Conservation (phyloP, 1,140 invertebrate genomes). For the Neelides sp. region DNA sequence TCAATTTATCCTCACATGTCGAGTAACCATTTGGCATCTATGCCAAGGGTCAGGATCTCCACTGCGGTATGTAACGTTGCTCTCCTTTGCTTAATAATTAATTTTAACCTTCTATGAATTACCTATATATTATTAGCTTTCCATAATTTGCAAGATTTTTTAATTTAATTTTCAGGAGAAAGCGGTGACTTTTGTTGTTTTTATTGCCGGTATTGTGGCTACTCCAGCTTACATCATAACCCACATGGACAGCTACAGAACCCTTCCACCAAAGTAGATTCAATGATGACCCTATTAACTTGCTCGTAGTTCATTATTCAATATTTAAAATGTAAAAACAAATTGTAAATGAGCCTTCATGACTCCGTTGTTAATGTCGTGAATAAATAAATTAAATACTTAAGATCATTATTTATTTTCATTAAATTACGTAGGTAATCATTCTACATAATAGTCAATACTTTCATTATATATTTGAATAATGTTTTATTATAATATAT, state of each 20-base stretch:
- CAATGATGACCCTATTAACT: too few relatives aligned
- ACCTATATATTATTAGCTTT: neutral
- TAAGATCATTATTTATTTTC: too few relatives aligned
- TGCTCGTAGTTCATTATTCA: too few relatives aligned
- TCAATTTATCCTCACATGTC: slow-evolving; percentile 19
- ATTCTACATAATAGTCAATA: too few relatives aligned
- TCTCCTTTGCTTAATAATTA: neutral
- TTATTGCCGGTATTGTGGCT: slow-evolving; percentile 13
- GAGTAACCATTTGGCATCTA: slow-evolving; percentile 17
- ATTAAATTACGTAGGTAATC: too few relatives aligned
- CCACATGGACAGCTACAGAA: slow-evolving; percentile 21
- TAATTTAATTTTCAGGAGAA: slow-evolving; percentile 21
- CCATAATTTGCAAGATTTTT: slow-evolving; percentile 1
- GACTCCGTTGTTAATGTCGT: too few relatives aligned
- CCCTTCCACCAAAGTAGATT: too few relatives aligned
- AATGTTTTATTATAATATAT: too few relatives aligned
- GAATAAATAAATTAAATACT: too few relatives aligned
- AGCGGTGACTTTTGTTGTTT: slow-evolving; percentile 13
- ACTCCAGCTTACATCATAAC: slow-evolving; percentile 22
- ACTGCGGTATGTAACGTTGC: slow-evolving; percentile 15
- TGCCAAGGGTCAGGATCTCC: slow-evolving; percentile 22
- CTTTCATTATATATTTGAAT: too few relatives aligned
- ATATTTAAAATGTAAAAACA: too few relatives aligned
- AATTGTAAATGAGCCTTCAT: too few relatives aligned
- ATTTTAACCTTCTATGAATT: neutral